These are phyloP conservation scores for Coptotermes formosanus DNA, from an alignment of 1,140 invertebrate species.

Conservation along the genomic window DNA sequence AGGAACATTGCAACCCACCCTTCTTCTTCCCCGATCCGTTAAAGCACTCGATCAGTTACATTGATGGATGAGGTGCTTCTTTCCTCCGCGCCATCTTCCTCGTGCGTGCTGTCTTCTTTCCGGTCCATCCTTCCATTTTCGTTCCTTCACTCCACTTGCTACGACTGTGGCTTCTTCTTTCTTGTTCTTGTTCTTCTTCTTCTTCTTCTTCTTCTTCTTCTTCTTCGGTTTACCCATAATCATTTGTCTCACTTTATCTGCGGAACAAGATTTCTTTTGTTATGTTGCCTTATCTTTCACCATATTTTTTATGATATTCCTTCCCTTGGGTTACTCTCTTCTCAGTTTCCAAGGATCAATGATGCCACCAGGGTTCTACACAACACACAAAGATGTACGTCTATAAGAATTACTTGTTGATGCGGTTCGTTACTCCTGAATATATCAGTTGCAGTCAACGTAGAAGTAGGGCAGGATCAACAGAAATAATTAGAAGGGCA, in stretches of 20 bases:
- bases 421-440: too few species aligned
- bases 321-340: too few species aligned
- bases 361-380: too few species aligned
- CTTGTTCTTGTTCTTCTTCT: too few species aligned
- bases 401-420: too few species aligned
- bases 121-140: neutral
- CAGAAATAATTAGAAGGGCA: too few species aligned
- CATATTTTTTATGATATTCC: neutral
- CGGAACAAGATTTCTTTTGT: neutral
- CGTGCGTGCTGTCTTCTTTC: neutral
- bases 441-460: too few species aligned
- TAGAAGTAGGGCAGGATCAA: too few species aligned
- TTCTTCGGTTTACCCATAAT: neutral
- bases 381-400: too few species aligned
- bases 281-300: neutral
- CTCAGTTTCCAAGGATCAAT: too few species aligned
- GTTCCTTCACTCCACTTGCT: neutral
- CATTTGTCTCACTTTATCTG: slow-evolving; percentile 13
- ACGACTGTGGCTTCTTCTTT: neutral
- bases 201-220: too few species aligned
- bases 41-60: slow-evolving; percentile 2
- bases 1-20: neutral
- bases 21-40: neutral
- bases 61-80: neutral
- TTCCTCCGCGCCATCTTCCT: neutral